Evolutionary conservation across 2,113 vertebrate species (phyloP).

Genomic region (Misgurnus mizolepis): DNA sequence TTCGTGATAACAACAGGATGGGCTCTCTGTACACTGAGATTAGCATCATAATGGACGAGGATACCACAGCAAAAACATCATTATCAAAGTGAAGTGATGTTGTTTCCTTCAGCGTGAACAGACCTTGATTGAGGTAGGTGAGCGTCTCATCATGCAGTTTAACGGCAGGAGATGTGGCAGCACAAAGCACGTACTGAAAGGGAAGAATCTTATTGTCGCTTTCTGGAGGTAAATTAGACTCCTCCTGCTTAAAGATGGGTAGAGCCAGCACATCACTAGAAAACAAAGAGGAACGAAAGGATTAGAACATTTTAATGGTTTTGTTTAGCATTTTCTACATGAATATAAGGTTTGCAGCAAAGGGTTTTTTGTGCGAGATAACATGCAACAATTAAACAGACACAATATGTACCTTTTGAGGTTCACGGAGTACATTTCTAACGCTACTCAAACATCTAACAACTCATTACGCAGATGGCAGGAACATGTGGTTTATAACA

Average conservation of each 20-base stretch:
- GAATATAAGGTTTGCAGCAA: neutral
- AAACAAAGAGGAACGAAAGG: neutral
- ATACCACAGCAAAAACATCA: neutral
- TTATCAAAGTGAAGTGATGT: neutral
- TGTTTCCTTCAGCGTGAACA: slow-evolving; percentile 46
- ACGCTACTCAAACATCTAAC: neutral
- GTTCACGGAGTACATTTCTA: neutral
- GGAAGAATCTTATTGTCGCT: slow-evolving; percentile 91
- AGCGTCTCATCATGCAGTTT: slow-evolving; percentile 98
- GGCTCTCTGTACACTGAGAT: neutral
- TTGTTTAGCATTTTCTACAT: neutral
- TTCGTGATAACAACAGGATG: no score
- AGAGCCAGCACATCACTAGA: slow-evolving; percentile 92
- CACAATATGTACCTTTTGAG: neutral
- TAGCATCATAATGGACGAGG: neutral
- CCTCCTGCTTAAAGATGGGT: slow-evolving; percentile 99
- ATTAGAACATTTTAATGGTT: neutral
- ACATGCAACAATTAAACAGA: neutral
- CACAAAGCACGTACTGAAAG: slow-evolving; percentile 96
- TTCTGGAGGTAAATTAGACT: slow-evolving; percentile 89
- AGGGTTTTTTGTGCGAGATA: neutral
- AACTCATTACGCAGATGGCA: neutral
- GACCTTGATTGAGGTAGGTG: slow-evolving; percentile 99
- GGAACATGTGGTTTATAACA: slow-evolving; percentile 26
- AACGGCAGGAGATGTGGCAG: slow-evolving; percentile 94